Base-by-base conservation (phyloP, 2,113 vertebrate species). In the Brachypodius melanocephalos region DNA sequence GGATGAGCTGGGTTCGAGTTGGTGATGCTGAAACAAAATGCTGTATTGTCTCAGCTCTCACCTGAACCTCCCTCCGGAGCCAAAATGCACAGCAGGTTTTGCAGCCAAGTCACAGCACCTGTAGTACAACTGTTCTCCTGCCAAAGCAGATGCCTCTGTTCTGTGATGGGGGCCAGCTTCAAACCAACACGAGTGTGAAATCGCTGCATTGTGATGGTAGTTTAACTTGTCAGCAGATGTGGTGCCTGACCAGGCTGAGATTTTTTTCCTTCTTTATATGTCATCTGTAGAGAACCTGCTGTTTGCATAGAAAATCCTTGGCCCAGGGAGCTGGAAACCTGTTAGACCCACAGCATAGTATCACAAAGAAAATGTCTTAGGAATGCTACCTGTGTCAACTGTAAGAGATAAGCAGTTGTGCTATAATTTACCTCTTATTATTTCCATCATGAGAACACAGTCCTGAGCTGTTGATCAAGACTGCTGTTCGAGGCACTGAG, bases 391-490 rank as follows among this genome's bases (percentile, higher is more conserved):
- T 48, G 1, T 43, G 17, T 83, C 72, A 66, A 11, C 45, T 58
- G 21, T 32, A 71, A 52, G 72, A 91, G 75, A 77, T 54, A 58
- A 80, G 67, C 6, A 3, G 38, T 58, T 88, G 58, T 85, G 62
- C 75, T 67, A 1, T 89, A 74, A 91, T 95, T 91, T 84, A 51
- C 75, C 61, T 78, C 74, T 94, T 48, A 28, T n/a, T 86, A 63
- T 90, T 95, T 93, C 84, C 58, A 26, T 91, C 69, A 4, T 45
- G 57, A 51, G 66, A 59, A 32, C 42, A 24, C 6, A 40, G 32
- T 51, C 74, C 85, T 40, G 81, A 84, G 65, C 69, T 59, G 65
- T 38, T 93, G 93, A 45, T 78, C 63, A 63, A 29, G 59, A 28
- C 46, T 76, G 59, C 72, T 77, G 2, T 85, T 80, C 0, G 2